Evolutionary conservation across 2,797 vertebrate species (phyloP), one percentile per base, ranked within the genome.

Genomic region (Platalea minor): DNA sequence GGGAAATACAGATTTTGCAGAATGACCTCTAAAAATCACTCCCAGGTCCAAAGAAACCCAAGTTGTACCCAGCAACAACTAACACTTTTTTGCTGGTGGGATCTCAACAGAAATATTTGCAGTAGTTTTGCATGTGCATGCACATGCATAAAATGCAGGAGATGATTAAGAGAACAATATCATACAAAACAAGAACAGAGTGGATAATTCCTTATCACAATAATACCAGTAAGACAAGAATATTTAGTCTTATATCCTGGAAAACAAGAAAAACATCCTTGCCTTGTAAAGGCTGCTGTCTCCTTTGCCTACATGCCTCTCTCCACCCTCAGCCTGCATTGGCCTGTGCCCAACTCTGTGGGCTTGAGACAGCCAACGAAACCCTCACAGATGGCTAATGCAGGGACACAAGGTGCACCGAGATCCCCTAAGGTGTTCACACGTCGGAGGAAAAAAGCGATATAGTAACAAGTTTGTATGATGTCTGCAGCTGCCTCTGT

Each of bases 291-390:
- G 35, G 23, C 10, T 29, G n/a, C 16, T 11, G 0, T 10, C 6
- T 41, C n/a, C 80, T 46, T 31, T 50, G 11, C 33, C 15, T 54
- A 1, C 0, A 0, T 18, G 10, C 13, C 15, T 53, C 15, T 61
- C 28, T 53, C 21, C 9, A 35, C 9, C 11, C 11, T 37, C 37
- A 39, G 21, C 59, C 31, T 67, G 9, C 65, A 7, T 4, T 46
- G 33, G 21, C 20, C 37, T 56, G 12, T 74, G 53, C 15, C 43
- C 7, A 2, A 0, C 35, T 72, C 59, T 24, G 1, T 1, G 8
- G 39, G 9, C 39, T 11, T 56, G 26, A 29, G 50, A 45, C 29
- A 35, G 18, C 3, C 53, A 61, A 1, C 0, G 3, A 69, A 79
- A 63, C 31, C 26, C 33, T n/a, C 51, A 4, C 9, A 43, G 87